These are phyloP conservation scores for Saturnia japonica DNA, from an alignment of 2,888 invertebrate genomes.

Conservation along the genomic window DNA sequence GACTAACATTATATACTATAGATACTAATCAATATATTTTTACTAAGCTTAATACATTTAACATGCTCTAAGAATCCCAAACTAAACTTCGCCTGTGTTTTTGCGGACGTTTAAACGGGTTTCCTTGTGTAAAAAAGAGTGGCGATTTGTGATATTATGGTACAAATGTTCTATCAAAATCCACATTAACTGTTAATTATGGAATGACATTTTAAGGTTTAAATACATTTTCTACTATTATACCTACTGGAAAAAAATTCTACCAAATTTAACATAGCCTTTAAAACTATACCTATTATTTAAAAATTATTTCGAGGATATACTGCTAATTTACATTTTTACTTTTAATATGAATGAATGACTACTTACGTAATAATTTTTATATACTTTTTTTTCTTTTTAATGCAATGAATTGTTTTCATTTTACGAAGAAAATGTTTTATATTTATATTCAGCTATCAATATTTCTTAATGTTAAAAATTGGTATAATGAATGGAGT, in stretches of 20 bases:
- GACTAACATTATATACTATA: background rate
- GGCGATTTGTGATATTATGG: no score
- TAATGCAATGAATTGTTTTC: background rate
- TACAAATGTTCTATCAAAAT: no score
- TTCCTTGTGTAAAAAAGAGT: no score
- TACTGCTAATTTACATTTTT: background rate
- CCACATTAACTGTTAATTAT: no score
- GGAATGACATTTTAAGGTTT: background rate
- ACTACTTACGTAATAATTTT: background rate
- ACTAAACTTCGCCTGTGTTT: no score
- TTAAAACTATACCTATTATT: background rate
- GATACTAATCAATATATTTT: no score
- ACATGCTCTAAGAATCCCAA: no score
- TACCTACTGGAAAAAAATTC: background rate
- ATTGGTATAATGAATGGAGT: background rate
- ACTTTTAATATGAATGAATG: background rate
- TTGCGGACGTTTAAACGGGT: no score
- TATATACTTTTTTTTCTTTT: background rate
- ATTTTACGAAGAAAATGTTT: background rate
- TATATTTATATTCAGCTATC: background rate
- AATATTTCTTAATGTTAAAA: background rate
- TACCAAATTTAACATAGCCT: background rate
- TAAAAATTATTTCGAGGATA: background rate
- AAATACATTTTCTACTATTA: background rate
- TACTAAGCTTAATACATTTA: no score